A percentile compares a stretch with the other conserved stretches of the same genome.
phyloP scores from a whole-genome alignment of 2,113 vertebrate species.

The Corynorhinus townsendii region DNA sequence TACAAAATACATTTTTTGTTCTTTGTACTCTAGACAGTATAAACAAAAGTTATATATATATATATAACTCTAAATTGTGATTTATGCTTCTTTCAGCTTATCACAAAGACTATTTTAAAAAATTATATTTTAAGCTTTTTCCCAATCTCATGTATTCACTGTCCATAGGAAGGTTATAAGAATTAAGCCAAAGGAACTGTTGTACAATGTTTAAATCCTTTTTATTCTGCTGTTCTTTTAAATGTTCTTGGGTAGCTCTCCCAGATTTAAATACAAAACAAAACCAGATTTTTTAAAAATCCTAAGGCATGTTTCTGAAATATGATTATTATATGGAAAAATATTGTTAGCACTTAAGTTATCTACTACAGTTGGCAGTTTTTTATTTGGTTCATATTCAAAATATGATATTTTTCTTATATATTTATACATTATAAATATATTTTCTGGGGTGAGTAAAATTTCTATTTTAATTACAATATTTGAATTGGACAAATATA shows the following conservation, averaged over 20 bases:
- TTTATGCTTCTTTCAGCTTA: background rate
- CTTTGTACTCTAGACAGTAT: background rate
- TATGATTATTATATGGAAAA: background rate
- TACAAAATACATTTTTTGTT: background rate
- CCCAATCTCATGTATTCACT: background rate
- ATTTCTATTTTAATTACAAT: background rate
- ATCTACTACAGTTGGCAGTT: background rate
- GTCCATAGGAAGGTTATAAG: background rate
- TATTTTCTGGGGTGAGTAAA: background rate
- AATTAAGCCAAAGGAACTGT: background rate
- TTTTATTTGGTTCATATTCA: background rate
- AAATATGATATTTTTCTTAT: background rate
- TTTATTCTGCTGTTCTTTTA: background rate
- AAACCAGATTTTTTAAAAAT: background rate
- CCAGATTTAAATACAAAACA: background rate
- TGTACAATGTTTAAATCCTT: background rate
- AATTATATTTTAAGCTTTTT: background rate
- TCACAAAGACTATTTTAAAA: background rate
- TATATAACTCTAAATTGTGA: background rate
- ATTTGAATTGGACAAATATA: background rate
- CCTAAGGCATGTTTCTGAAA: background rate
- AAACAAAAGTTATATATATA: background rate
- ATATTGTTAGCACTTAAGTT: background rate
- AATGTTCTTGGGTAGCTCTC: background rate
- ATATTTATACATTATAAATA: background rate